phyloP scores from a whole-genome alignment of 2,797 vertebrate genomes.

The Enteromius afrohamiltoni region DNA sequence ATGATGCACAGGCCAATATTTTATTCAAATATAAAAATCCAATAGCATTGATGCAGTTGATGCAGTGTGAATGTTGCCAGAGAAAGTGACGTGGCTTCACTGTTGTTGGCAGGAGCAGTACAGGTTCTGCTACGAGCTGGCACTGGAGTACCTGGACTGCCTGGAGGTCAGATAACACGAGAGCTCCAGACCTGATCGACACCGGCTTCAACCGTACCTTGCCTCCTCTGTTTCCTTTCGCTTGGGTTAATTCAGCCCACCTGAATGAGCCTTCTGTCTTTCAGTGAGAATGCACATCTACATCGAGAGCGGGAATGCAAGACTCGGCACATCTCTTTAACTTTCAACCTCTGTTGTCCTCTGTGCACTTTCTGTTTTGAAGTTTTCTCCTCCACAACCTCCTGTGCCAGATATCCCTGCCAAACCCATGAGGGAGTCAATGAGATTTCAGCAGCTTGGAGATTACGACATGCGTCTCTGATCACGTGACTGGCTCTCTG shows the following conservation, averaged over 20 bases:
- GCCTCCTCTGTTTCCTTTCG: slow-evolving; percentile 50
- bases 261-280: slow-evolving; percentile 61
- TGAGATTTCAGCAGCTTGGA: slow-evolving; percentile 14
- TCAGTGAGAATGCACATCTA: slow-evolving; percentile 44
- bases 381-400: background rate
- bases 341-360: slow-evolving; percentile 58
- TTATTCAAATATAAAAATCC: background rate
- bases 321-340: slow-evolving; percentile 55
- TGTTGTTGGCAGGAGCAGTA: slow-evolving; percentile 89
- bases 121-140: slow-evolving; percentile 95
- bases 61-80: background rate
- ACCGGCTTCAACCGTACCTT: slow-evolving; percentile 40
- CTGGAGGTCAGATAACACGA: slow-evolving; percentile 91
- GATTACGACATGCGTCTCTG: slow-evolving; percentile 28
- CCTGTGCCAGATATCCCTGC: slow-evolving; percentile 46
- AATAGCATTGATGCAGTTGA: background rate
- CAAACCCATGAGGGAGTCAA: slow-evolving; percentile 17
- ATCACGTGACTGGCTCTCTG: slow-evolving; percentile 56
- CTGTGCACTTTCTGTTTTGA: slow-evolving; percentile 36
- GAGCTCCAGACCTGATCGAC: slow-evolving; percentile 33
- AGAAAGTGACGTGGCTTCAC: background rate
- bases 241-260: slow-evolving; percentile 64
- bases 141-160: slow-evolving; percentile 93
- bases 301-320: slow-evolving; percentile 43
- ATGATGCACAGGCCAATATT: background rate